A percentile compares a stretch with the other conserved stretches of the same genome.
Evolutionary conservation across 2,113 vertebrate species (phyloP).

Genomic region (Eulacestoma nigropectus): DNA sequence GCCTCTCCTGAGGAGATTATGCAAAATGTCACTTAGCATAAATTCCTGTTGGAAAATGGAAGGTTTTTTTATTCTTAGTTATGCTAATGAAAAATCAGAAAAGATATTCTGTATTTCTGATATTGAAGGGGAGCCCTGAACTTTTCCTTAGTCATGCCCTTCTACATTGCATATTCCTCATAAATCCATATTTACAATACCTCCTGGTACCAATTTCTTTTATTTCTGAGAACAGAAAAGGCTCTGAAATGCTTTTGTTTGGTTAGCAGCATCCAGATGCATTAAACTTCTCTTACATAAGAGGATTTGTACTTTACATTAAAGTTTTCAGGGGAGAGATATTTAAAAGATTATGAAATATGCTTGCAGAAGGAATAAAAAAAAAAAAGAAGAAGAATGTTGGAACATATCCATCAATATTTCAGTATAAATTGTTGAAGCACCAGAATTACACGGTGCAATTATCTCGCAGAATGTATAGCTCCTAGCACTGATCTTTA

Average conservation of each 20-base stretch:
- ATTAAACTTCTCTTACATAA: slow-evolving; percentile 20
- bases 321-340: slow-evolving; percentile 2
- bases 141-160: neutral
- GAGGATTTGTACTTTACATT: neutral
- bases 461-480: slow-evolving; percentile 64
- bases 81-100: neutral
- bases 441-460: slow-evolving; percentile 56
- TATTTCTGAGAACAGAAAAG: neutral
- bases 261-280: neutral
- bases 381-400: neutral
- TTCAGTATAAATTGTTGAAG: slow-evolving; percentile 51
- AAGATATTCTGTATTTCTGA: neutral
- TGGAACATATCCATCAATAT: slow-evolving; percentile 40
- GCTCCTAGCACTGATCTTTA: slow-evolving; percentile 67
- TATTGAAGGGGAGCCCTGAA: neutral
- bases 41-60: neutral
- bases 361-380: neutral
- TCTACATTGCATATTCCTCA: neutral
- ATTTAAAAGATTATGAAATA: slow-evolving; percentile 50
- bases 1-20: neutral
- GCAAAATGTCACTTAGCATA: neutral
- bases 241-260: neutral
- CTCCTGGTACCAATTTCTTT: neutral
- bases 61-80: neutral
- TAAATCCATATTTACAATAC: neutral